Evolutionary conservation across 1,140 invertebrate genomes (phyloP).

Genomic region (Dryas iulia): DNA sequence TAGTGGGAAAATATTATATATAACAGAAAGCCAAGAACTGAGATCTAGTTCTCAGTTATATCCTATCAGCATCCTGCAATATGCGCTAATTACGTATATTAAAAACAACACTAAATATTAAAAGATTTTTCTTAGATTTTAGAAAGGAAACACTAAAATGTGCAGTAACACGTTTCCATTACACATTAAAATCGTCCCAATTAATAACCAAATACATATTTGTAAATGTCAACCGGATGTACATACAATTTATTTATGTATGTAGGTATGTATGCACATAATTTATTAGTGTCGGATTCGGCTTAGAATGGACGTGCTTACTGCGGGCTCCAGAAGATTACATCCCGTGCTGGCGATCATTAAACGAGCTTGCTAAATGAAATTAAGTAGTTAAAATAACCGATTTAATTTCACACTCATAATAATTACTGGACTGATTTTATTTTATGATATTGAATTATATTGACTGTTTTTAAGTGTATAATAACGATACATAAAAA

Average conservation of each 20-base stretch:
- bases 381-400: neutral
- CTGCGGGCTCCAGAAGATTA: neutral
- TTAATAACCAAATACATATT: neutral
- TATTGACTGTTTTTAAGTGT: no score
- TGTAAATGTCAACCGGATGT: neutral
- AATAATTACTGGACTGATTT: no score
- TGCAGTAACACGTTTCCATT: neutral
- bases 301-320: constrained; percentile 11
- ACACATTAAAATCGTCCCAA: neutral
- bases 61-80: no score
- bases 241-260: neutral
- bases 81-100: no score
- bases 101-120: no score
- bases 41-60: no score
- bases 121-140: no score
- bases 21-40: no score
- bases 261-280: neutral
- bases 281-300: neutral
- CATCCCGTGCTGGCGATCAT: neutral
- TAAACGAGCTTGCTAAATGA: neutral
- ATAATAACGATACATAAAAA: no score
- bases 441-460: no score
- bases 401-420: neutral
- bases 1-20: no score
- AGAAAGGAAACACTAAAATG: no score